Evolutionary conservation across 2,888 invertebrate species (phyloP), one percentile per base, ranked within the genome.

Genomic region (Leucophenga maculata): DNA sequence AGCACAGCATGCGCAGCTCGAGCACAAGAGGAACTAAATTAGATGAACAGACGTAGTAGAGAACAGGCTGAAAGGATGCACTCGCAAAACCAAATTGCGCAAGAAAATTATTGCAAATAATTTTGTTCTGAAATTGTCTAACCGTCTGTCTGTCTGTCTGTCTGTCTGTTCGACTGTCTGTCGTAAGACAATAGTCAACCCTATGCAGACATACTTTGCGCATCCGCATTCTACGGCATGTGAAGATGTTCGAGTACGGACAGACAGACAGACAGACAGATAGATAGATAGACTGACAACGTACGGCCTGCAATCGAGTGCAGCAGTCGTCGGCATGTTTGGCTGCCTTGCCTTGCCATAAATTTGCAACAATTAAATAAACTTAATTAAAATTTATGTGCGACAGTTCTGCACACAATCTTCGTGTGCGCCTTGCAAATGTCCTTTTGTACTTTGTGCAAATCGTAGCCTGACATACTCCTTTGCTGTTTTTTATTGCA

Each of bases 381-480:
- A 80, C 81, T 82, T 84, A 84, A 85, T 84, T 84, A 78, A 84
- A 84, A 84, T 84, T 84, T 84, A 84, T 85, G 84, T 79, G 80
- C 79, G 85, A 84, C 85, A 85, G 75, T 79, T 82, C 74, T 72
- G 52, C 52, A 52, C 52, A 52, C 52, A 50, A 11, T 71, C 67
- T 72, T 14, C 54, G n/a, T n/a, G n/a, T n/a, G n/a, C n/a, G n/a
- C n/a, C n/a, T 31, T 46, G 48, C 65, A 60, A 67, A 32, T 44
- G 16, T 8, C 46, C 55, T 13, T 14, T 62, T 32, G 44, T 46
- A 31, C 16, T 69, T 59, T 60, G 20, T 26, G 1, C 52, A n/a
- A 20, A 52, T 20, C 16, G 52, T n/a, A 52, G 22, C 13, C 44
- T 2, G 31, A 6, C 14, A 26, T 22, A 55, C 32, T 64, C 46